phyloP scores from a whole-genome alignment of 2,888 invertebrate genomes.

The Leucophenga maculata region DNA sequence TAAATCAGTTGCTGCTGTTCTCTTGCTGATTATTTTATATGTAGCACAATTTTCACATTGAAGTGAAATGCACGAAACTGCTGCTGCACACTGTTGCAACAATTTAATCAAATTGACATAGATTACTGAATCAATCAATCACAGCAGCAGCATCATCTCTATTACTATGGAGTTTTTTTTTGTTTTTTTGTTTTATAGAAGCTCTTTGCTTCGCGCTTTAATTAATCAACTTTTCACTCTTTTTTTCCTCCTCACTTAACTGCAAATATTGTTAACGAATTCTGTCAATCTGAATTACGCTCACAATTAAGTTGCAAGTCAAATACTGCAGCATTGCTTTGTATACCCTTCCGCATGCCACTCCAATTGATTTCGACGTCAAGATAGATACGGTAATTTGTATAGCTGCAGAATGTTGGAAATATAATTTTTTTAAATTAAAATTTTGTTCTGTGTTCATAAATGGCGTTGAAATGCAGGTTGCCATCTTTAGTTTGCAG shows the following conservation, averaged over 20 bases:
- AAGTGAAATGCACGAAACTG: too few relatives aligned
- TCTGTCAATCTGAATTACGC: background rate
- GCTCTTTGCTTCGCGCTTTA: background rate
- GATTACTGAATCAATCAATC: constrained; percentile 60
- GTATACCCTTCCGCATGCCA: too few relatives aligned
- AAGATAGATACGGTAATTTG: too few relatives aligned
- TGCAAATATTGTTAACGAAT: constrained; percentile 27
- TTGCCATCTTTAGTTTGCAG: too few relatives aligned
- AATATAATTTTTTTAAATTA: too few relatives aligned
- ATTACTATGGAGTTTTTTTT: background rate
- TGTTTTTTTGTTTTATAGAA: background rate
- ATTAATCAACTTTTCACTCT: background rate
- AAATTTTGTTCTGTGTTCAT: too few relatives aligned
- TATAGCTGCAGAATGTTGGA: too few relatives aligned
- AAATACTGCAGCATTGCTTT: too few relatives aligned
- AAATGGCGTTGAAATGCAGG: too few relatives aligned
- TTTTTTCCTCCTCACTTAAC: background rate
- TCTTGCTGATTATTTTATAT: constrained; percentile 17
- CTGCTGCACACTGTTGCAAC: constrained; percentile 9
- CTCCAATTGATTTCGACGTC: too few relatives aligned
- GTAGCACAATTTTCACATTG: background rate
- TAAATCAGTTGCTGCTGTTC: constrained; percentile 41
- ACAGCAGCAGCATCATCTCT: constrained; percentile 40
- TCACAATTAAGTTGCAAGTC: background rate
- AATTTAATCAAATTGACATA: constrained; percentile 60